Evolutionary conservation across 2,888 invertebrate species (phyloP), one percentile per base, ranked within the genome.

Genomic region (Noctua janthina): DNA sequence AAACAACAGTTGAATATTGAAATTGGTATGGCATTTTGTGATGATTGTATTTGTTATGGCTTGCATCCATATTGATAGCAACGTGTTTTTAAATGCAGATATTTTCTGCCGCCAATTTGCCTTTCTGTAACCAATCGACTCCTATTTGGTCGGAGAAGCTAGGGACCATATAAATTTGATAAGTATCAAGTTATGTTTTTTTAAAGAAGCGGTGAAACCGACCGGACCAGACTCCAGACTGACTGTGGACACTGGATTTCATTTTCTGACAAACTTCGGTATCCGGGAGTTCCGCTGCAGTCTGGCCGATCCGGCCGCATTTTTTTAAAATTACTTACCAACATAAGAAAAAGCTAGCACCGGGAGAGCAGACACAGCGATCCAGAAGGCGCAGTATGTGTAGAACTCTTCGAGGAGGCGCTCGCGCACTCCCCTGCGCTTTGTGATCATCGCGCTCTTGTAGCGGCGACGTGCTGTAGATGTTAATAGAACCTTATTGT

Each of bases 311-410:
- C 2, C 7, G 43, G 7, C 43, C 7, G 43, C 39, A 39, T 29
- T 29, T 29, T 39, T 43, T 8, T 8, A 43, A 43, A 43, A 23
- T 39, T 62, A 83, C 95, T 93, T 90, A 97, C 97, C 95, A 80
- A 96, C 91, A 88, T 96, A 97, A 17, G 96, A 97, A 51, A 96
- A 85, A 3, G 96, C 94, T 49, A 97, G 85, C 0, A 95, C 94
- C 1, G 97, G 97, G 62, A 97, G 84, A 6, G 95, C 91, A 0
- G 96, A 95, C 74, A 96, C 91, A 1, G 95, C 95, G 64, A 96
- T 90, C 90, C 96, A 96, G 79, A 97, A 97, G 0, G 96, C 96
- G 79, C 94, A 96, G 85, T 93, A 96, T 2, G 96, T 96, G 90
- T 95, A 96, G 11, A 95, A 74, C 82, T 96, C 96, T 17, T 95